Conservation (phyloP, 2,113 vertebrate genomes). For the Thinocorus orbignyianus region DNA sequence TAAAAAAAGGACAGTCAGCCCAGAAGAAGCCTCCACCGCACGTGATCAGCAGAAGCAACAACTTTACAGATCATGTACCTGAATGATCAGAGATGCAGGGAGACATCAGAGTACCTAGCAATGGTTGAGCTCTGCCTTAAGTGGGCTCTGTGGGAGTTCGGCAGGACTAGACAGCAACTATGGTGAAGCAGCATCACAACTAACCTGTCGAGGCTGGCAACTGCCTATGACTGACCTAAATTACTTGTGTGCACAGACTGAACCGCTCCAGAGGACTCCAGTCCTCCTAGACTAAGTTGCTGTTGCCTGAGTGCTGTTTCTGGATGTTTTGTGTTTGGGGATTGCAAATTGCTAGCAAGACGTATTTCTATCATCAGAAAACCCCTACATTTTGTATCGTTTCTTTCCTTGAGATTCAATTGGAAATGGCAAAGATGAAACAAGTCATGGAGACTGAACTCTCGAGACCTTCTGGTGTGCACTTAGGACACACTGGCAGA, state of each 20-base stretch:
- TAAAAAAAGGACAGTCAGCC: background rate
- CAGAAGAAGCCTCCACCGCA: background rate
- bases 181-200: background rate
- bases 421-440: background rate
- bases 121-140: background rate
- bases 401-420: background rate
- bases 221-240: background rate
- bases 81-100: background rate
- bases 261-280: background rate
- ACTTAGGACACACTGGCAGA: background rate
- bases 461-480: background rate
- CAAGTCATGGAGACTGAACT: background rate
- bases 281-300: background rate
- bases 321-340: background rate
- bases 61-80: background rate
- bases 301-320: background rate
- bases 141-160: background rate
- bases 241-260: background rate
- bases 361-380: background rate
- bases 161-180: background rate
- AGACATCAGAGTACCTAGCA: background rate
- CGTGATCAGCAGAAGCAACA: background rate
- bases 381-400: background rate
- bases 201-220: background rate
- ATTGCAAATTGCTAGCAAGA: background rate